Evolutionary conservation across 53 echinoderm and acorn worm genomes (phyloP).

Genomic region (Hippasteria phrygiana): DNA sequence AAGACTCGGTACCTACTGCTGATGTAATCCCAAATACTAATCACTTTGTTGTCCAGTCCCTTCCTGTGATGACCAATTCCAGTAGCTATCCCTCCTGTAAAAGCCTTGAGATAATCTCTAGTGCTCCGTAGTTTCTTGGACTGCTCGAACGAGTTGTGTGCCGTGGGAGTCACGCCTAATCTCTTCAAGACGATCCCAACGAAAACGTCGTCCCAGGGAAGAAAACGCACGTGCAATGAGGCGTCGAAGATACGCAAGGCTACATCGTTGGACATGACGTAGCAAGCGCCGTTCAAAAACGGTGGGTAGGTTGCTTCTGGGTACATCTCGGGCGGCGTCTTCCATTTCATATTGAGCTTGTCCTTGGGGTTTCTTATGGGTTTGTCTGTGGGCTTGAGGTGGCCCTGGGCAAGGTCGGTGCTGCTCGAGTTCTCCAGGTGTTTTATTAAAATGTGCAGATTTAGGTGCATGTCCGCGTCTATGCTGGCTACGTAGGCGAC

Average conservation of each 20-base stretch:
- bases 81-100: constrained; percentile 22
- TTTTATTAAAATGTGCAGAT: constrained; percentile 36
- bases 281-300: constrained; percentile 55
- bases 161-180: constrained; percentile 44
- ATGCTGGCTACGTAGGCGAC: constrained; percentile 40
- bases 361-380: constrained; percentile 50
- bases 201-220: constrained; percentile 65
- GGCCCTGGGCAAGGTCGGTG: constrained; percentile 49
- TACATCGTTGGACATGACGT: constrained; percentile 53
- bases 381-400: constrained; percentile 53
- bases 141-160: constrained; percentile 47
- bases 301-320: constrained; percentile 60
- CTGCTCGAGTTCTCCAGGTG: constrained; percentile 30
- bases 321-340: constrained; percentile 59
- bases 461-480: constrained; percentile 62
- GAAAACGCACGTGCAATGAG: constrained; percentile 41
- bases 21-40: constrained; percentile 60
- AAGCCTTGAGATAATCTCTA: constrained; percentile 39
- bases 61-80: constrained; percentile 41
- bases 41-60: constrained; percentile 31
- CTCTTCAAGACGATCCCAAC: constrained; percentile 52
- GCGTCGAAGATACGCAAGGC: constrained; percentile 34
- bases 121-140: constrained; percentile 34
- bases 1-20: constrained; percentile 27
- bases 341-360: constrained; percentile 60